Conservation (phyloP, 2,888 invertebrate species). For the Augiades crinisus region DNA sequence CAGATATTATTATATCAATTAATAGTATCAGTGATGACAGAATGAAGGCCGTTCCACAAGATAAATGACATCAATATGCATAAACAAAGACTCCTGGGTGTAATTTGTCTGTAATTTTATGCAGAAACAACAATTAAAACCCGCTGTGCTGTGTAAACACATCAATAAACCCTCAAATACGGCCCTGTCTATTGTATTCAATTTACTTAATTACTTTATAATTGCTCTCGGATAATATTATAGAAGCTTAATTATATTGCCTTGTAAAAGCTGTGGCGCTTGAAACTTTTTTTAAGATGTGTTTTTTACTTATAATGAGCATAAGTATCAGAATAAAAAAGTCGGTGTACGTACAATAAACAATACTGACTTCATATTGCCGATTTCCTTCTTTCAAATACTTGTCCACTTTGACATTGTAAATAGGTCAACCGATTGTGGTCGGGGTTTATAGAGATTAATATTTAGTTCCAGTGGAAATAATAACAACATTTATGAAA, state of each 20-base stretch:
- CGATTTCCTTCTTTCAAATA: no score
- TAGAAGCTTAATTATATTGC: slow-evolving; percentile 4
- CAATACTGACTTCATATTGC: no score
- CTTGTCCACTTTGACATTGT: no score
- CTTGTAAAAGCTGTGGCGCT: background rate
- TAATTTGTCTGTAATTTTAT: slow-evolving; percentile 22
- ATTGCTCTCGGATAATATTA: slow-evolving; percentile 15
- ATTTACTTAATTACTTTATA: slow-evolving; percentile 20
- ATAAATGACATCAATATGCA: slow-evolving; percentile 23
- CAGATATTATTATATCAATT: slow-evolving; percentile 31
- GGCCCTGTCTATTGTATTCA: slow-evolving; percentile 22
- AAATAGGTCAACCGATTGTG: no score
- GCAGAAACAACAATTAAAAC: slow-evolving; percentile 22
- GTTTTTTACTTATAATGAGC: no score
- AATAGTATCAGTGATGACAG: slow-evolving; percentile 33
- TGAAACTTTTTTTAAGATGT: no score
- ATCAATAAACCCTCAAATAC: slow-evolving; percentile 22
- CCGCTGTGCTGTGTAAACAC: slow-evolving; percentile 22
- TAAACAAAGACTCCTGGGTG: slow-evolving; percentile 17
- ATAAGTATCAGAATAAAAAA: no score
- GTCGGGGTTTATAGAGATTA: no score
- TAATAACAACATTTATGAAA: no score
- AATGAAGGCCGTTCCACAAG: slow-evolving; percentile 29
- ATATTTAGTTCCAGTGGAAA: no score
- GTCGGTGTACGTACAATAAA: no score